Base-by-base conservation (phyloP, 1,140 invertebrate genomes). In the Patella vulgata region DNA sequence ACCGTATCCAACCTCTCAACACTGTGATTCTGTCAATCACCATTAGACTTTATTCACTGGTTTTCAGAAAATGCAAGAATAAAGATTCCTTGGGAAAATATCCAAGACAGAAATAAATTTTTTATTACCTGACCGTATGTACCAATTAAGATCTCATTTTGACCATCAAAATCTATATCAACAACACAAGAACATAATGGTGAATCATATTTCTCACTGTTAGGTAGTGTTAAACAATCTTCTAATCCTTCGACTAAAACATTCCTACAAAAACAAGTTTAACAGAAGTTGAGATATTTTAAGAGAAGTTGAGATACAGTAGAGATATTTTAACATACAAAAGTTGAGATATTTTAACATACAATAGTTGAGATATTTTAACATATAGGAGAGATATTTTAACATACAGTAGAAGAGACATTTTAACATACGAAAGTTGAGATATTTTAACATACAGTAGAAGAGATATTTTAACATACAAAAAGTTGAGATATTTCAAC, bases 151-250 rank as follows among this genome's bases (percentile, higher is more conserved):
- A 93, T 89, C 84, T 92, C 91, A 78, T 89, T 88, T 46, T 84
- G 69, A 0, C 90, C 89, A 84, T 92, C 90, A 87, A 91, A 89
- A 80, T 92, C 89, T 55, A 92, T 84, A 76, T 92, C 91, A 2
- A 87, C 87, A 31, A 90, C 84, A 71, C 87, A 88, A 25, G 86
- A 86, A 70, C 89, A 88, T 17, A 89, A 79, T 33, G 88, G 82
- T 60, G 85, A 85, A 81, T 90, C 89, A 59, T 84, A 87, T 3
- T 77, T 82, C 67, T 89, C 87, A 70, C 85, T 89, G 27, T 84
- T 83, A 56, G 80, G 85, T 40, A 90, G 80, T 17, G 82, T 76
- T 40, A 85, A 64, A 48, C 85, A 84, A 48, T 86, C 82, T 23
- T 83, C 80, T 53, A 91, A 83, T 28, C 87, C 88, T 70, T 87